Conservation (phyloP, 2,888 invertebrate species). For the Metellina segmentata region DNA sequence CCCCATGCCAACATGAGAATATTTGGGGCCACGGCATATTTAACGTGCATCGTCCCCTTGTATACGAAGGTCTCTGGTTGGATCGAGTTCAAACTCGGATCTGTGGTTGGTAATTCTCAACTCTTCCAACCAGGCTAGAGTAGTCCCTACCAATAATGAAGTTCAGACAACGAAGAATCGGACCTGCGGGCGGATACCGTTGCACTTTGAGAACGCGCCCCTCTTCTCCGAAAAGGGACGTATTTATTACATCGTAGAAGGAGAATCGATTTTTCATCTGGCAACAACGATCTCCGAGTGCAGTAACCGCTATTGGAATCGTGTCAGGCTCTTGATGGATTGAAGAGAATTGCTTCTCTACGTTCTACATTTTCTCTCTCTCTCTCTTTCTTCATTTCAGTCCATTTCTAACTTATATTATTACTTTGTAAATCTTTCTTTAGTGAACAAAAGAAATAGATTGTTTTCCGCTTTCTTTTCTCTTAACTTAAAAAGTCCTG, state of each 20-base stretch:
- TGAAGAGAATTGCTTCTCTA: slow-evolving; percentile 61
- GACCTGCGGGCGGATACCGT: background rate
- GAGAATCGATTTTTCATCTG: slow-evolving; percentile 73
- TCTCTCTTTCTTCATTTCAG: slow-evolving; percentile 38
- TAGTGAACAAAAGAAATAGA: slow-evolving; percentile 59
- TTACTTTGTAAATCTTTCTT: slow-evolving; percentile 71
- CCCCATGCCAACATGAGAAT: too few species aligned
- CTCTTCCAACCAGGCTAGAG: too few species aligned
- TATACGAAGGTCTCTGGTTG: too few species aligned
- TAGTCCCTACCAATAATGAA: too few species aligned
- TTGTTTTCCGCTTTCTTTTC: slow-evolving; percentile 47
- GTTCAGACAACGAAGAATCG: background rate
- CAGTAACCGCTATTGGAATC: slow-evolving; percentile 74
- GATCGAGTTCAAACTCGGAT: too few species aligned
- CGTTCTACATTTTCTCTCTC: slow-evolving; percentile 25
- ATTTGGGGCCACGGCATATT: too few species aligned
- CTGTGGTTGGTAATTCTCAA: too few species aligned
- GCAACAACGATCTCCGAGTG: slow-evolving; percentile 67
- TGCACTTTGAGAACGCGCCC: slow-evolving; percentile 15
- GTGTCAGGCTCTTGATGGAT: slow-evolving; percentile 69
- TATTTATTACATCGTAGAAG: slow-evolving; percentile 71
- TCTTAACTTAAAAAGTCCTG: slow-evolving; percentile 36
- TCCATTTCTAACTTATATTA: slow-evolving; percentile 70
- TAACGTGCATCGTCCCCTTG: too few species aligned
- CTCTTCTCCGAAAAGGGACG: slow-evolving; percentile 41